A percentile compares a stretch with the other conserved stretches of the same genome.
Conservation (phyloP, 2,113 vertebrate species). For the Electrona antarctica region DNA sequence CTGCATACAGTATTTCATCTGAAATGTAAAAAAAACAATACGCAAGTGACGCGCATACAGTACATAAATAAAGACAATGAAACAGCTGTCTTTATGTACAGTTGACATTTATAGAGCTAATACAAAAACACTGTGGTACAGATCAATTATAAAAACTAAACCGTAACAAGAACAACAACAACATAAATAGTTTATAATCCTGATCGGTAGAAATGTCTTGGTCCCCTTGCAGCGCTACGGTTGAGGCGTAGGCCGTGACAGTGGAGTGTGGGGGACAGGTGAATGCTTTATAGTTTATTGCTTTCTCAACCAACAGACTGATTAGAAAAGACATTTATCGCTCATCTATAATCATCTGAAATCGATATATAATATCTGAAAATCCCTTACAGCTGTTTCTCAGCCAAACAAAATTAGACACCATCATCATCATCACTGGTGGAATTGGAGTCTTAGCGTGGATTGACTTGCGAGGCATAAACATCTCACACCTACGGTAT, state of each 20-base stretch:
- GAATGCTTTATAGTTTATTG: constrained; percentile 59
- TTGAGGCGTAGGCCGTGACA: constrained; percentile 11
- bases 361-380: no score
- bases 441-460: no score
- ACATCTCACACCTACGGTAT: no score
- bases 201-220: constrained; percentile 72
- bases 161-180: constrained; percentile 41
- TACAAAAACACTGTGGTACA: constrained; percentile 76
- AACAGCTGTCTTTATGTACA: constrained; percentile 52
- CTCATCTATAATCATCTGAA: no score
- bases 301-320: constrained; percentile 20
- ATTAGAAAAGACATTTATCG: no score
- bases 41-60: not conserved
- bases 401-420: no score
- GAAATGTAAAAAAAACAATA: no score
- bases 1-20: no score
- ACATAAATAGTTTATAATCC: constrained; percentile 77
- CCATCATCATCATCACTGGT: no score
- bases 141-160: constrained; percentile 65
- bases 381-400: no score
- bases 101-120: constrained; percentile 74
- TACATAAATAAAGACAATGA: constrained; percentile 11
- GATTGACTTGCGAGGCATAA: no score
- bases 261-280: constrained; percentile 10
- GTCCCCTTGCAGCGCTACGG: constrained; percentile 59